Evolutionary conservation across 92 coral and sea anemone genomes (phyloP).

Genomic region (Heliopora coerulea): DNA sequence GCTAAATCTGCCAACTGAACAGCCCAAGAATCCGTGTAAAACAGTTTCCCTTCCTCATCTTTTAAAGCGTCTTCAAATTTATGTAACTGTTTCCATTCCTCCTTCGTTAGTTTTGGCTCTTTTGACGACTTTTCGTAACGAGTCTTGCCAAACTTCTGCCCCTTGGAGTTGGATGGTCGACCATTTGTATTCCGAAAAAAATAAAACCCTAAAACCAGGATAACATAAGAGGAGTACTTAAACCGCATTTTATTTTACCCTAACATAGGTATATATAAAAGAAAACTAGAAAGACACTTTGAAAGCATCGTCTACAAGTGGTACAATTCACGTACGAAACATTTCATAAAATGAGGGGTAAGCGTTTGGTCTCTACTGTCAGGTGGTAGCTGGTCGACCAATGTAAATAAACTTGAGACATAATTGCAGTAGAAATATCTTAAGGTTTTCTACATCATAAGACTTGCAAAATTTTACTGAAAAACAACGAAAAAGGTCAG

Average conservation of each 20-base stretch:
- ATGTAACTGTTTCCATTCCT: constrained; percentile 90
- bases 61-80: constrained; percentile 95
- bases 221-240: not conserved
- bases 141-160: not conserved
- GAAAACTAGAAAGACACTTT: constrained; percentile 32
- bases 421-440: not conserved
- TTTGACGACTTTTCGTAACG: not conserved
- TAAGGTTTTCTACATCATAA: not conserved
- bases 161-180: constrained; percentile 14
- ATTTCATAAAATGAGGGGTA: not conserved
- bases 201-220: constrained; percentile 6
- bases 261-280: not conserved
- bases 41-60: constrained; percentile 79
- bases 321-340: too few relatives aligned
- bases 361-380: not conserved
- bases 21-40: constrained; percentile 95
- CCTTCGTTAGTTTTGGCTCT: constrained; percentile 62
- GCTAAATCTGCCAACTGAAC: constrained; percentile 83
- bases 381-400: not conserved
- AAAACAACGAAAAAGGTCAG: too few relatives aligned
- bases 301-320: not conserved
- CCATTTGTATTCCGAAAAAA: not conserved
- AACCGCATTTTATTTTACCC: constrained; percentile 25
- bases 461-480: too few relatives aligned
- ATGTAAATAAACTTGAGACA: not conserved